Conservation (phyloP, 2,113 vertebrate genomes). For the Pardalotus punctatus region DNA sequence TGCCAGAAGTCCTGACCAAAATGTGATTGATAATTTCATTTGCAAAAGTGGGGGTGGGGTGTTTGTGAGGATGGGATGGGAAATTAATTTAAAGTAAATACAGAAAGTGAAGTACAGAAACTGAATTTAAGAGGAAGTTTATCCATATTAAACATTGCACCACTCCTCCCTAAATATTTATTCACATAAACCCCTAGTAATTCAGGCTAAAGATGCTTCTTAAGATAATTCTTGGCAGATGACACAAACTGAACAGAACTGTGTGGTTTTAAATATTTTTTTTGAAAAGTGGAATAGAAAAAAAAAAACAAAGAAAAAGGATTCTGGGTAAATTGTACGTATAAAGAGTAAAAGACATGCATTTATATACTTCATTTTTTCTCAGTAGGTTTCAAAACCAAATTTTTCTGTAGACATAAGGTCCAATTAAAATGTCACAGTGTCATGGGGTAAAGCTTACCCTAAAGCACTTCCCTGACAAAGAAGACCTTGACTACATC, state of each 20-base stretch:
- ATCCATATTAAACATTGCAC: not conserved
- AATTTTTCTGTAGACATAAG: not conserved
- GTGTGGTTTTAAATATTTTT: not conserved
- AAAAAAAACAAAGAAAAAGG: not conserved
- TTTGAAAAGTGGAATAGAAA: not conserved
- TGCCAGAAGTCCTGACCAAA: not conserved
- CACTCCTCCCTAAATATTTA: not conserved
- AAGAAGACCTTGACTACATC: not conserved
- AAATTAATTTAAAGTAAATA: not conserved
- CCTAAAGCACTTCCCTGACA: not conserved
- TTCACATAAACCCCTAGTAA: not conserved
- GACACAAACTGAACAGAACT: not conserved
- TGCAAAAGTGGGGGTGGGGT: rapidly evolving
- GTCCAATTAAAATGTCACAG: not conserved
- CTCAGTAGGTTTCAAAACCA: not conserved
- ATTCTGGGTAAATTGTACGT: not conserved
- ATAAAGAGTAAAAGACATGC: not conserved
- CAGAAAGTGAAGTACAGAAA: not conserved
- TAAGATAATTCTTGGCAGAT: not conserved
- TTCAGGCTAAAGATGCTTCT: not conserved
- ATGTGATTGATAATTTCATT: not conserved
- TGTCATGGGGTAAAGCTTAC: not conserved
- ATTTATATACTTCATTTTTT: not conserved
- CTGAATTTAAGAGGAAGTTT: not conserved
- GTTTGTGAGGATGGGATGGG: not conserved